Evolutionary conservation across 2,888 invertebrate genomes (phyloP).

Genomic region (Cotesia congregata): DNA sequence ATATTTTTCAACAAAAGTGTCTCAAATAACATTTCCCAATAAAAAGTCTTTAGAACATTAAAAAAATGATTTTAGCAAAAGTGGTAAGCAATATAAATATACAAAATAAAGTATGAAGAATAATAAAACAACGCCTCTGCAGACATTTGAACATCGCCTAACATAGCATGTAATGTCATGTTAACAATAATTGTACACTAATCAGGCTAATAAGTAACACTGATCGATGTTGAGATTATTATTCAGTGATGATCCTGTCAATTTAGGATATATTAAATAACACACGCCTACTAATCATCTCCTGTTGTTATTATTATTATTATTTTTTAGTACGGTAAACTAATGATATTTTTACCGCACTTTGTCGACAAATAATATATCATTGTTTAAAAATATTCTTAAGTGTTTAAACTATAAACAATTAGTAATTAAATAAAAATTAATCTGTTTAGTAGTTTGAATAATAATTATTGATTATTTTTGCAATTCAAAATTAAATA

Average conservation of each 20-base stretch:
- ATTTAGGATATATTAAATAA: conserved; percentile 26
- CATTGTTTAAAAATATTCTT: background rate
- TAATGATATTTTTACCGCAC: background rate
- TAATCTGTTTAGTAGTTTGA: background rate
- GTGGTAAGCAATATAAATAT: conserved; percentile 5
- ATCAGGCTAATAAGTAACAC: conserved; percentile 53
- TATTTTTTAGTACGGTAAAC: background rate
- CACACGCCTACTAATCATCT: conserved; percentile 12
- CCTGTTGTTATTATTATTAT: conserved; percentile 4
- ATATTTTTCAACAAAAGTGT: no score
- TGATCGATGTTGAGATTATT: background rate
- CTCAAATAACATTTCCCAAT: no score
- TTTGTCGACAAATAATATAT: background rate
- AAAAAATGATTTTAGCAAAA: background rate
- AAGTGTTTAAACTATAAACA: background rate
- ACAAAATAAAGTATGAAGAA: background rate
- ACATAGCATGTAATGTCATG: conserved; percentile 22
- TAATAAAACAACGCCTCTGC: conserved; percentile 42
- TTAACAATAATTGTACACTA: conserved; percentile 43
- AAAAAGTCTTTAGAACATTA: no score
- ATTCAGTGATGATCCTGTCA: conserved; percentile 12
- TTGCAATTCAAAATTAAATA: background rate
- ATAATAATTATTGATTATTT: background rate
- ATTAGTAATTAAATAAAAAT: background rate
- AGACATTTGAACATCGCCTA: background rate